Evolutionary conservation across 2,113 vertebrate genomes (phyloP).

Genomic region (Xiphophorus maculatus): DNA sequence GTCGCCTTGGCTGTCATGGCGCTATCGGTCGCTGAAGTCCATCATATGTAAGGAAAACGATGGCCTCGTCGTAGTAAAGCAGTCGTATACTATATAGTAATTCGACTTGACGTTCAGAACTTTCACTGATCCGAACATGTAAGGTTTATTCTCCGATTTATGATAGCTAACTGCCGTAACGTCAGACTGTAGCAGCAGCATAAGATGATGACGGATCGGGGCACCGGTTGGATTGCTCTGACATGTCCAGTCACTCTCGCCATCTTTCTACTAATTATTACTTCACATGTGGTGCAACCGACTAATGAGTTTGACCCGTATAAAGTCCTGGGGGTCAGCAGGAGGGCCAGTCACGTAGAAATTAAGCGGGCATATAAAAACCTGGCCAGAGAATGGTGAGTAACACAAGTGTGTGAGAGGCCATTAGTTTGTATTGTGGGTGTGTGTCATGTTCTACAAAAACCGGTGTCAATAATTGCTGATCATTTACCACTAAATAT

Average conservation of each 20-base stretch:
- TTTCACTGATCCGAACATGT: slow-evolving; percentile 15
- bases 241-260: slow-evolving; percentile 49
- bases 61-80: slow-evolving; percentile 22
- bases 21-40: background rate
- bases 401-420: slow-evolving; percentile 20
- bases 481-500: background rate
- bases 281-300: slow-evolving; percentile 65
- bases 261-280: slow-evolving; percentile 77
- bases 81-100: background rate
- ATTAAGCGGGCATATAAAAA: slow-evolving; percentile 95
- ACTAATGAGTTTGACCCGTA: slow-evolving; percentile 89
- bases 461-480: background rate
- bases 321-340: slow-evolving; percentile 86
- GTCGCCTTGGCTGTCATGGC: background rate
- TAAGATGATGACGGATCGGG: slow-evolving; percentile 41
- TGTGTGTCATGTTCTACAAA: background rate
- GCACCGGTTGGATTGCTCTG: slow-evolving; percentile 13
- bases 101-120: background rate
- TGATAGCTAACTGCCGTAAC: slow-evolving; percentile 17
- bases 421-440: background rate
- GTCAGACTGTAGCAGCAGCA: slow-evolving; percentile 4
- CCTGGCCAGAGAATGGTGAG: slow-evolving; percentile 92
- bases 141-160: background rate
- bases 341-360: slow-evolving; percentile 87
- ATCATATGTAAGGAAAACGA: slow-evolving; percentile 27